phyloP scores from a whole-genome alignment of 2,113 vertebrate species.

The Scalopus aquaticus region DNA sequence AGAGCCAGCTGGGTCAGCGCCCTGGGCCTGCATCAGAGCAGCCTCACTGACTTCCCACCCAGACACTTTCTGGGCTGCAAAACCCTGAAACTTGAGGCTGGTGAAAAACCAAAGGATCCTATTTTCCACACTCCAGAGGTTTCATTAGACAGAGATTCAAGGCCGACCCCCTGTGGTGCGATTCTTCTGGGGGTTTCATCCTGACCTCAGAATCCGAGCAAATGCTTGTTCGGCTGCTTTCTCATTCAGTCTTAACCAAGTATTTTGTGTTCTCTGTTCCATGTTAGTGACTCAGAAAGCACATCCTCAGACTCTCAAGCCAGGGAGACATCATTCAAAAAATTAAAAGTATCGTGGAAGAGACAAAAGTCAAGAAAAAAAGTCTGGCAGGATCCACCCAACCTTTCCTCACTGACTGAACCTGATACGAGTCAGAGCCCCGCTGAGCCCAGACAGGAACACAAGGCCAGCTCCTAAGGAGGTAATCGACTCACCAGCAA shows the following conservation, averaged over 20 bases:
- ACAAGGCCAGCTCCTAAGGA: background rate
- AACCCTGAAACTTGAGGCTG: background rate
- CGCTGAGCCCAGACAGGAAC: background rate
- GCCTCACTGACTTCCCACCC: background rate
- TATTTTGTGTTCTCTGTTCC: background rate
- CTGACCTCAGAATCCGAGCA: background rate
- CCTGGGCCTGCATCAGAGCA: background rate
- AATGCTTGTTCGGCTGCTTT: background rate
- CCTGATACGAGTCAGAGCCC: background rate
- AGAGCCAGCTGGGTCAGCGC: background rate
- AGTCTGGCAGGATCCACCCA: background rate
- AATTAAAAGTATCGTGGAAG: background rate
- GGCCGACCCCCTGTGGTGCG: background rate
- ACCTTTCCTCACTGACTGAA: background rate
- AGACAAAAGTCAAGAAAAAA: background rate
- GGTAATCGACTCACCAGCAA: background rate
- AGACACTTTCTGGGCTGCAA: background rate
- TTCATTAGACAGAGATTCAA: background rate
- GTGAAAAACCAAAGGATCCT: background rate
- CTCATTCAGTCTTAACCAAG: background rate
- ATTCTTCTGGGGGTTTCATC: background rate
- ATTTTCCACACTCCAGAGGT: background rate
- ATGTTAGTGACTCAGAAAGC: background rate
- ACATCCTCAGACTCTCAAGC: background rate
- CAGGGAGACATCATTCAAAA: background rate